Percentiles rank a stretch among this genome's conserved stretches.
phyloP scores from a whole-genome alignment of 2,797 vertebrate genomes.

The Carduelis carduelis region DNA sequence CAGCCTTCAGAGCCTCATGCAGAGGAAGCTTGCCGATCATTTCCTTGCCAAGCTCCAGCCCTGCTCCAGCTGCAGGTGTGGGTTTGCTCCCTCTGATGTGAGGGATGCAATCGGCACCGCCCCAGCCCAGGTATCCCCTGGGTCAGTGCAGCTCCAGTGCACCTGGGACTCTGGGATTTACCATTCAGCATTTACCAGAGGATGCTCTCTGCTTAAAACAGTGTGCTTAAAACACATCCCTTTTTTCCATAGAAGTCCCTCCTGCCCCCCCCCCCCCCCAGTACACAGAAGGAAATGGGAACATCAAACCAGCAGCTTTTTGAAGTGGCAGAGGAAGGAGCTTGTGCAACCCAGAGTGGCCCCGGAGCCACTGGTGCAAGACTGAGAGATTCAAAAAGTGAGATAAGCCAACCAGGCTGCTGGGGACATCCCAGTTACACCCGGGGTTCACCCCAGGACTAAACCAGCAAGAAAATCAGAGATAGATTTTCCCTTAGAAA shows the following conservation, averaged over 20 bases:
- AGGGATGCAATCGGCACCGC: accelerated
- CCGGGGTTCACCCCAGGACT: not conserved
- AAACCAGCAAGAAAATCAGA: not conserved
- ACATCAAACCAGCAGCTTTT: not conserved
- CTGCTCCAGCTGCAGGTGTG: not conserved
- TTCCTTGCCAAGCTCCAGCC: not conserved
- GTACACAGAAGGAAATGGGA: not conserved
- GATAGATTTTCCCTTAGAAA: accelerated
- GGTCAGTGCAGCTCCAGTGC: not conserved
- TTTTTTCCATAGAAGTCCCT: not conserved
- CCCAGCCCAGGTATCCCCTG: not conserved
- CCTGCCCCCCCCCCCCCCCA: not conserved
- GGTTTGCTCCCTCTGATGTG: not conserved
- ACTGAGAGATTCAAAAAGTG: not conserved
- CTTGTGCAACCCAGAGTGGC: not conserved
- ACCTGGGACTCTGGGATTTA: no score
- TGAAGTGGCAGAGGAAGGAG: not conserved
- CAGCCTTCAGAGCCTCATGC: not conserved
- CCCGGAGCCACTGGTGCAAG: not conserved
- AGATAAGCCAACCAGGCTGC: not conserved
- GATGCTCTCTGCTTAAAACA: not conserved
- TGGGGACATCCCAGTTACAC: not conserved
- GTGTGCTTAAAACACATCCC: not conserved
- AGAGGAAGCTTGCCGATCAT: accelerated
- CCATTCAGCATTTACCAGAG: not conserved